phyloP scores from a whole-genome alignment of 2,888 invertebrate species.

The Dendrolimus houi region DNA sequence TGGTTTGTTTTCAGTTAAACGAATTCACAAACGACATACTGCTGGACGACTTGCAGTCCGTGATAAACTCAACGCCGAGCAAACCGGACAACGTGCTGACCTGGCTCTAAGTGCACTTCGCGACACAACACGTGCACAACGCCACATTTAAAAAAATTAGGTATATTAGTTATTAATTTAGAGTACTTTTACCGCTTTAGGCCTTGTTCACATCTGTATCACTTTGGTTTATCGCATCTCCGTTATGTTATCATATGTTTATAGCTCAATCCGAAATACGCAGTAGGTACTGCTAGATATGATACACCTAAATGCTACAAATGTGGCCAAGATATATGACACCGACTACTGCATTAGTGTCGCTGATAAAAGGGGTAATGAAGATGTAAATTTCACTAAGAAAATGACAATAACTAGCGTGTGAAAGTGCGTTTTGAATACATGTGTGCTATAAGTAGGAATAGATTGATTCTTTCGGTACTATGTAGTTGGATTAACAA shows the following conservation, averaged over 20 bases:
- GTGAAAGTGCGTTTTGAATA: slow-evolving; percentile 40
- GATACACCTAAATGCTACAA: slow-evolving; percentile 18
- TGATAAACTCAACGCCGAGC: slow-evolving; percentile 90
- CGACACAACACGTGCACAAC: slow-evolving; percentile 37
- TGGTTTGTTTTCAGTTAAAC: slow-evolving; percentile 79
- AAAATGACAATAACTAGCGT: slow-evolving; percentile 57
- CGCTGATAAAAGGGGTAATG: slow-evolving; percentile 39
- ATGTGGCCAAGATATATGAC: slow-evolving; percentile 21
- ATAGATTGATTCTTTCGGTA: not conserved
- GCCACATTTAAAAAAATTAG: slow-evolving; percentile 6
- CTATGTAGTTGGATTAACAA: not conserved
- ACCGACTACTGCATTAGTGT: slow-evolving; percentile 28
- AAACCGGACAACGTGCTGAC: slow-evolving; percentile 91
- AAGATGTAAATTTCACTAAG: slow-evolving; percentile 59
- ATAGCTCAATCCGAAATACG: too few species aligned
- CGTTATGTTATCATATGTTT: too few species aligned
- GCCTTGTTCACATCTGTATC: not conserved
- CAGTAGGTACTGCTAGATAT: not conserved
- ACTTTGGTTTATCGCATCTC: slow-evolving; percentile 18
- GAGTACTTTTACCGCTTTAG: slow-evolving; percentile 28
- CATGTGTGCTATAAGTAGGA: slow-evolving; percentile 23
- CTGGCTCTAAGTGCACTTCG: slow-evolving; percentile 80
- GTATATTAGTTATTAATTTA: slow-evolving; percentile 23
- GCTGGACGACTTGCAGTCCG: slow-evolving; percentile 91
- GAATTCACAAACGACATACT: slow-evolving; percentile 92